Base-by-base conservation (phyloP, 2,113 vertebrate species). In the Ascaphus truei region DNA sequence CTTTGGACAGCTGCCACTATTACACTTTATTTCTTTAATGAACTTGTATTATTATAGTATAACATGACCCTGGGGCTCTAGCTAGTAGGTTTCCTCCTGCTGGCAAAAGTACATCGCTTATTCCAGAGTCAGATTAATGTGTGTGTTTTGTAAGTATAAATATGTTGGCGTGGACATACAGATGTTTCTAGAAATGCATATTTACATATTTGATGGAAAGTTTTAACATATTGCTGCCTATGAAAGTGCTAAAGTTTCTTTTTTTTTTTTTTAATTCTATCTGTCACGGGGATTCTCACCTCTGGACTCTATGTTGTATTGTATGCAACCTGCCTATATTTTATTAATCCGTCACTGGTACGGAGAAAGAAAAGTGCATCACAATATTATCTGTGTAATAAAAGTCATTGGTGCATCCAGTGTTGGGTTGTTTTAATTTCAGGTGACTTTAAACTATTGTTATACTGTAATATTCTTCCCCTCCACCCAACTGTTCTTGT, bases 141-240 rank as follows among this genome's bases (percentile, higher is more conserved):
- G 55, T 68, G 67, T 52, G 67, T 61, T 60, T 71, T 60, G 56
- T 71, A 61, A 52, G 67, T 71, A 71, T 71, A 71, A 71, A 71
- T 60, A 50, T 61, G 55, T 68, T 50, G 30, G 15, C 10, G 43
- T 68, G 37, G 27, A 48, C 29, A 50, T 59, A 59, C 41, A 68
- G 39, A 68, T 68, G 67, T 71, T 71, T 71, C 60, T 71, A 71
- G 55, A 68, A 59, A 68, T 60, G n/a, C 67, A 61, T 29, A 59
- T 60, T 69, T 69, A 59, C 66, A 41, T 60, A 59, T 30, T 30
- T 8, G 45, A 61, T 23, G 9, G 6, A 57, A 47, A 1, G 25
- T 39, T 60, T 60, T 50, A 33, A 50, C 65, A 68, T 47, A 59
- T 59, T 41, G 66, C 66, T 60, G 56, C 66, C 45, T 59, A 60